phyloP scores from a whole-genome alignment of 2,113 vertebrate species.

The Megaptera novaeangliae region DNA sequence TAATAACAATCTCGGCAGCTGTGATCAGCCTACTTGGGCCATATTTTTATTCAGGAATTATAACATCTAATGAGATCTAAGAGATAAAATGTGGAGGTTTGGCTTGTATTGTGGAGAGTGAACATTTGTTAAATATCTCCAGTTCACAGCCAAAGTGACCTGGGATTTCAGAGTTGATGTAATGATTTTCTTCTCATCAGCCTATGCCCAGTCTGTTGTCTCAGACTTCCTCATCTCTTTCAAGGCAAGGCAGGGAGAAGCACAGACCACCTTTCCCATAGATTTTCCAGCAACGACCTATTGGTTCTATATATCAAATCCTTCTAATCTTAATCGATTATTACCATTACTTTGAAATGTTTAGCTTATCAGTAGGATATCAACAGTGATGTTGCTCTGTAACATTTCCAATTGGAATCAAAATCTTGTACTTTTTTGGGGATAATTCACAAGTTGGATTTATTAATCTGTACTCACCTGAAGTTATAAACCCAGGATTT shows the following conservation, averaged over 20 bases:
- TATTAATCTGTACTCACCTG: conserved; percentile 75
- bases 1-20: neutral
- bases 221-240: neutral
- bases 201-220: neutral
- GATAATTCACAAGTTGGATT: conserved; percentile 75
- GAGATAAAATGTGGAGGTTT: neutral
- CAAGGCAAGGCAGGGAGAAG: too few species aligned
- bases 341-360: conserved; percentile 26
- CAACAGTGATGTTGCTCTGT: neutral
- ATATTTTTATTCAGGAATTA: neutral
- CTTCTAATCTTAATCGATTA: neutral
- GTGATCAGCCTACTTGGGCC: neutral
- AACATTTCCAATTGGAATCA: conserved; percentile 76
- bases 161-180: neutral
- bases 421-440: conserved; percentile 61
- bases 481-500: conserved; percentile 70
- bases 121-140: neutral
- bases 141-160: neutral
- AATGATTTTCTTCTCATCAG: neutral
- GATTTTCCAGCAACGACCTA: neutral
- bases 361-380: conserved; percentile 16
- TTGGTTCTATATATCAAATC: neutral
- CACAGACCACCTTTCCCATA: neutral
- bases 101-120: neutral
- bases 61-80: neutral